Evolutionary conservation across 2,888 invertebrate genomes (phyloP), one percentile per base, ranked within the genome.

Genomic region (Eristalinus aeneus): DNA sequence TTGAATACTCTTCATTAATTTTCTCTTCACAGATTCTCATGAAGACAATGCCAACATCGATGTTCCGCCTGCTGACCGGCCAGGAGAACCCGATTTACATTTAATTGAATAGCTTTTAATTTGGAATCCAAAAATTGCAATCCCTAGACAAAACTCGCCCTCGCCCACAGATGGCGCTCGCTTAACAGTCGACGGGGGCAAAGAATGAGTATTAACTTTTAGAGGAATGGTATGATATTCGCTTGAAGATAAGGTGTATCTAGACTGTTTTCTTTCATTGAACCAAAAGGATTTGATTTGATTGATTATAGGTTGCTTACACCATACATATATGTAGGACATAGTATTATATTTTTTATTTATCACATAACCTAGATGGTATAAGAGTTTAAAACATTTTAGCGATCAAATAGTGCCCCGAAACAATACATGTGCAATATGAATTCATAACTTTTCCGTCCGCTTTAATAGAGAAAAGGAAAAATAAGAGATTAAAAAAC

Each of bases 41-140:
- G 99, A 99, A 99, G 94, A 99, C 99, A 84, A 99, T 99, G 99
- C 99, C 99, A 90, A 99, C 99, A 89, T 99, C 99, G 89, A 99
- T 99, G 98, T 99, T 99, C 94, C 96, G 99, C 91, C 95, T 99
- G 92, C 94, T 99, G 91, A 99, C 99, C 89, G 99, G 99, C 85
- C 99, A 99, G 94, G 99, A 99, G 94, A 98, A 98, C 93, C 99
- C 99, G 89, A 97, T 99, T 93, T 99, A 98, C 94, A 99, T 99
- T 94, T 99, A 96, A 94, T 88, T 77, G 85, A 76, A 34, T 54
- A 27, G n/a, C n/a, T n/a, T n/a, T 36, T 58, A 22, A 10, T 39
- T 31, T 61, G 16, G 31, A 56, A 36, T 54, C 65, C 65, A n/a
- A 60, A 53, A 65, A 63, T 5, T 16, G 6, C 8, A 0, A 46